Evolutionary conservation across 2,888 invertebrate species (phyloP).

Genomic region (Azorinus chamasolen): DNA sequence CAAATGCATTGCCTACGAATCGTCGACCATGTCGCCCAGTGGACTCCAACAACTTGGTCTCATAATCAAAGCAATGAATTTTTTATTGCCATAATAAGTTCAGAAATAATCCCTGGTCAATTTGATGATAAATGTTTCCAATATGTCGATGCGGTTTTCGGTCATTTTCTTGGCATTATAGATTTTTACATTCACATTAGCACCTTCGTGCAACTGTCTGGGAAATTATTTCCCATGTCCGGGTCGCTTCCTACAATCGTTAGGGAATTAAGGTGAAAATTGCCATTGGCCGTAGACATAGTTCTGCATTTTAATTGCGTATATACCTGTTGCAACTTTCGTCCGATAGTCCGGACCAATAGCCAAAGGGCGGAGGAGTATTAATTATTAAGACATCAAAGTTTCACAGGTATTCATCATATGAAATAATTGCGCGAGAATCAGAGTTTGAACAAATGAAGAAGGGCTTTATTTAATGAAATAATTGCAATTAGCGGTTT

Average conservation of each 20-base stretch:
- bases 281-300: not conserved
- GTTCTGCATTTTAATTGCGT: too few species aligned
- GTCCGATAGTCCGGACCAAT: too few species aligned
- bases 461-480: not conserved
- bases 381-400: conserved; percentile 27
- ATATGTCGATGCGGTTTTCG: not conserved
- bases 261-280: conserved; percentile 42
- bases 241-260: not conserved
- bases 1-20: not conserved
- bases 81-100: conserved; percentile 49
- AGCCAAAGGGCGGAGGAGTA: not conserved
- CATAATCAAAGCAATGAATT: conserved; percentile 33
- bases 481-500: conserved; percentile 9
- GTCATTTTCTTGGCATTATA: conserved; percentile 29
- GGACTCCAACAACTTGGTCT: not conserved
- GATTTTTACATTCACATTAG: conserved; percentile 51
- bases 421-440: not conserved
- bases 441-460: not conserved
- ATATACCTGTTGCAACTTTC: too few species aligned
- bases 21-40: not conserved
- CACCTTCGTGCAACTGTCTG: conserved; percentile 25
- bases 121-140: conserved; percentile 4
- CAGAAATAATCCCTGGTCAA: conserved; percentile 32
- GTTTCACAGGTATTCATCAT: not conserved
- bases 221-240: conserved; percentile 40